Base-by-base conservation (phyloP, 2,113 vertebrate species). In the Mystacornis crossleyi region DNA sequence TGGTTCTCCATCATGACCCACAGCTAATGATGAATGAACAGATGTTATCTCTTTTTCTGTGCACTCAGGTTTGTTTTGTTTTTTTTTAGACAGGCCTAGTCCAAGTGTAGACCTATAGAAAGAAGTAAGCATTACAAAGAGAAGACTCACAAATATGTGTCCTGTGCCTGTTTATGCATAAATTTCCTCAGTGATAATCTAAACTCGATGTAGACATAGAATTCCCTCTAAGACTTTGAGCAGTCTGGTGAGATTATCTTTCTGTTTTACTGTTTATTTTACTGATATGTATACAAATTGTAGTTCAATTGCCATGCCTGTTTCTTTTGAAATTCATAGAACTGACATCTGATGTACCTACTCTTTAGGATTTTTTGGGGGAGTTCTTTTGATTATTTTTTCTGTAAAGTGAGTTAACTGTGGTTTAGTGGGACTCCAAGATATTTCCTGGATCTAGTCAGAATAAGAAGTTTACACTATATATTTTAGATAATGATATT, bases 361-460 rank as follows among this genome's bases (percentile, higher is more conserved):
- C 31, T 47, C 10, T 28, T 85, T 43, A 13, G 4, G 14, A 55
- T 10, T 61, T 54, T 54, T 47, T 38, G 33, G 23, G 31, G 29
- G 5, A 7, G 2, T 1, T 31, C 12, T 45, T 60, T 28, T 50
- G 4, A 1, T 34, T 61, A 8, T 1, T 50, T 82, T 85, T 66
- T 38, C 67, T 75, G 16, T 9, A 48, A 72, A 60, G 17, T 58
- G 3, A 54, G 6, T 60, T 67, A 33, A 48, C 21, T 86, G 19
- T 54, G 31, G 11, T 55, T 58, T 70, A 65, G 8, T 31, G 8
- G 14, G 6, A 62, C 16, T 48, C 4, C 18, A 53, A 75, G 20
- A 8, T 57, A 23, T 62, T 80, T 87, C 15, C 26, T 71, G 20
- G 7, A 84, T 80, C 31, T 71, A 18, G 5, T 47, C 31, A 43